Evolutionary conservation across 2,888 invertebrate genomes (phyloP), one percentile per base, ranked within the genome.

Genomic region (Uropetala carovei): DNA sequence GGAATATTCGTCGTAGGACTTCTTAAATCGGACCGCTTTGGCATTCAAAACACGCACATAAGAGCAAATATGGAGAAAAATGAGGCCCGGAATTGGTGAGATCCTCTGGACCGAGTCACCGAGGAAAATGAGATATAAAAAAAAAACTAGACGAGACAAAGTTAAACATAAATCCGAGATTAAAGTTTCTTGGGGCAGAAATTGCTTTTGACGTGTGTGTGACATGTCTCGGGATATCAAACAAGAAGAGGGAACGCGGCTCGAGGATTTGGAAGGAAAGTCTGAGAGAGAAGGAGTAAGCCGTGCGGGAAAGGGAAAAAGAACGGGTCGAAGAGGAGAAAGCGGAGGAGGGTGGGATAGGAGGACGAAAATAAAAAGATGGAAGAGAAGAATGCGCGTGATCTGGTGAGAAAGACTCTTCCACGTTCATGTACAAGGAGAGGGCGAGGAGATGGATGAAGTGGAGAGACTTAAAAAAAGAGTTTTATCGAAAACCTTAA

Each of bases 201-300:
- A 75, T 22, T 22, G 75, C 0, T 75, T 10, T 27, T 75, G 75
- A 27, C 22, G 75, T 27, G 75, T 27, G 27, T 27, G 75, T 68
- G n/a, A 22, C 68, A 43, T 3, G n/a, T 75, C 75, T 75, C 75
- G 11, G 27, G 75, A 75, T 75, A 27, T 75, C 75, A 75, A 75
- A 75, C 27, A 75, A 75, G 75, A 75, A 75, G 27, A 27, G 7
- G 75, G 75, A 75, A 22, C 43, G 43, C 43, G 43, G 22, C 75
- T 75, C 75, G 75, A 75, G 27, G 75, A 75, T 75, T 27, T 75
- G 75, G 27, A 75, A 27, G 75, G 75, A 27, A 75, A 43, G 43
- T 75, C 27, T 22, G 75, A 75, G 27, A 27, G 75, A 75, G 22
- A 75, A 75, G 22, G 22, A 75, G 27, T 27, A 75, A 75, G 22